Evolutionary conservation across 2,888 invertebrate genomes (phyloP), one percentile per base, ranked within the genome.

Genomic region (Danaus chrysippus): DNA sequence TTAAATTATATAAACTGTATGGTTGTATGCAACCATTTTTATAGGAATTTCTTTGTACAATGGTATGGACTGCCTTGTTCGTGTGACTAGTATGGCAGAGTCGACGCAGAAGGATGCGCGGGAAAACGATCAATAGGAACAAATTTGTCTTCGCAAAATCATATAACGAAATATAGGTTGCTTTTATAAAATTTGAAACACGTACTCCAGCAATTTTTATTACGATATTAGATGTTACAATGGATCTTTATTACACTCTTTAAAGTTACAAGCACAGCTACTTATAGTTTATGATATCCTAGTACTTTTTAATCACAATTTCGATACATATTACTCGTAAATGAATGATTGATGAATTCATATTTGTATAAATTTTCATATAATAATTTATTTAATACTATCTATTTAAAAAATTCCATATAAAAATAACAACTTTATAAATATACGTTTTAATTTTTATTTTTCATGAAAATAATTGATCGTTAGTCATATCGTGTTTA

Each of bases 101-200:
- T 61, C 71, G 77, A 77, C 83, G 84, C 84, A 69, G 72, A 70
- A 67, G 68, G 76, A 64, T 89, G 90, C 90, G 90, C 89, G 77
- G 68, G 42, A 70, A 46, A 59, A 0, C 76, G 85, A 88, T 90
- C 89, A 85, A 90, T 90, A 87, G 64, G 66, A 69, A 70, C 71
- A 68, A 72, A 67, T 64, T 68, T 67, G 17, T 64, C 63, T 71
- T 69, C 65, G 69, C 65, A 70, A 62, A 65, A 64, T 62, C 49
- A 58, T 59, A 64, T 59, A 66, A 49, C 57, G 43, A 58, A 49
- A 63, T 68, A 61, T 64, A 63, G 53, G 56, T 44, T 66, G 57
- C 43, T 59, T 43, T 56, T 56, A 54, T 52, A 54, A 49, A 15
- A 56, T 61, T 58, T 49, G 11, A 11, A 34, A 58, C 41, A 57